Evolutionary conservation across 1,140 invertebrate genomes (phyloP), one percentile per base, ranked within the genome.

Genomic region (Formica selysi): DNA sequence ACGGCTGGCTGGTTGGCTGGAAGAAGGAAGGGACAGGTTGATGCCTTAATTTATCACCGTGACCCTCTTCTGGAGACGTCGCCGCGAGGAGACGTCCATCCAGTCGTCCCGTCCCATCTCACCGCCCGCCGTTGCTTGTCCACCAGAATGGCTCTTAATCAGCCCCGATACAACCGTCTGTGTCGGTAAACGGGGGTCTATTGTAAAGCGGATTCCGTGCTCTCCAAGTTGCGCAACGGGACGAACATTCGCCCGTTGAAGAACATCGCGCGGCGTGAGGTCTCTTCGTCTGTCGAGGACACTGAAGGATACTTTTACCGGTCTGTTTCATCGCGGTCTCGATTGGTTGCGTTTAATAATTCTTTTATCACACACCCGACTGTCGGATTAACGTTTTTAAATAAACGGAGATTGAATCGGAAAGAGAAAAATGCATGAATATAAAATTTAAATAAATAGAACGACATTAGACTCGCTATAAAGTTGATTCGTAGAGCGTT

Each of bases 21-120:
- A 67, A 67, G 76, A 65, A 83, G 36, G 68, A 73, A 79, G 81
- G 67, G 78, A 86, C 36, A 67, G 83, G 85, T 80, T 84, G 89
- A 89, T 89, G 89, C 89, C 87, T 92, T 91, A 93, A 93, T 93
- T 93, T 93, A 93, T 93, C 92, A 93, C 91, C 87, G 67, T 91
- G 89, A 92, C 87, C 90, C 88, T 90, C 90, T 90, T 85, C 78
- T 86, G 54, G 64, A 89, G 54, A 85, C 81, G 86, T 87, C 76
- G 68, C 85, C 51, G 38, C 83, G 86, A 80, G 64, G 68, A 73
- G 83, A 87, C 81, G 68, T 62, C 57, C 67, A 86, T 71, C 76
- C 57, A 51, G 48, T 19, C 44, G 44, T 48, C 44, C 48, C 48
- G 48, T 51, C 16, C 16, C 48, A 19, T 51, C 5, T 36, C 64